Conservation (phyloP, 2,113 vertebrate genomes). For the Dicentrarchus labrax region DNA sequence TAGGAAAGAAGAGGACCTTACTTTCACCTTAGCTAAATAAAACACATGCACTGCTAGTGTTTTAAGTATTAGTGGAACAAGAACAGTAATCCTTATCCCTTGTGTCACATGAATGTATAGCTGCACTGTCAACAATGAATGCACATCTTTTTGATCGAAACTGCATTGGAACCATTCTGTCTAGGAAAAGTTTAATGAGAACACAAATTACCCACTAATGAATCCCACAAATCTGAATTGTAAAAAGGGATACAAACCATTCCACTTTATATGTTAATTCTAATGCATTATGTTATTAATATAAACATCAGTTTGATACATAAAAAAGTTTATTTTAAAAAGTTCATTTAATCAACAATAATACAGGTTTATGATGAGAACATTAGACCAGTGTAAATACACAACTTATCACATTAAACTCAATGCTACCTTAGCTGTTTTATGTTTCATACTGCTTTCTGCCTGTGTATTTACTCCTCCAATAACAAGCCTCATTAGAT, state of each 20-base stretch:
- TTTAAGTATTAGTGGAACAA: too few species aligned
- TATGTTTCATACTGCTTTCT: slow-evolving; percentile 46
- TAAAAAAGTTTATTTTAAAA: neutral
- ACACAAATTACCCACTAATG: neutral
- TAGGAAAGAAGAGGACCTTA: too few species aligned
- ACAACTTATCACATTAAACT: slow-evolving; percentile 1
- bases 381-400: neutral
- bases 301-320: neutral
- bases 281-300: neutral
- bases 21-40: too few species aligned
- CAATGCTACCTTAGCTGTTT: slow-evolving; percentile 9
- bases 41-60: too few species aligned
- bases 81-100: too few species aligned
- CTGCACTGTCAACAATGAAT: neutral
- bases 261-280: neutral
- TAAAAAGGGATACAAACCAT: neutral
- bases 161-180: neutral
- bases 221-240: neutral
- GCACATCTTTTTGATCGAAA: neutral
- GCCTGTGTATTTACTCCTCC: slow-evolving; percentile 39
- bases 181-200: neutral
- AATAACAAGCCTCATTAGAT: slow-evolving; percentile 68
- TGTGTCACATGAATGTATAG: too few species aligned
- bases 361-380: neutral
- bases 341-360: neutral